Evolutionary conservation across 2,797 vertebrate species (phyloP).

Genomic region (Eospalax fontanierii): DNA sequence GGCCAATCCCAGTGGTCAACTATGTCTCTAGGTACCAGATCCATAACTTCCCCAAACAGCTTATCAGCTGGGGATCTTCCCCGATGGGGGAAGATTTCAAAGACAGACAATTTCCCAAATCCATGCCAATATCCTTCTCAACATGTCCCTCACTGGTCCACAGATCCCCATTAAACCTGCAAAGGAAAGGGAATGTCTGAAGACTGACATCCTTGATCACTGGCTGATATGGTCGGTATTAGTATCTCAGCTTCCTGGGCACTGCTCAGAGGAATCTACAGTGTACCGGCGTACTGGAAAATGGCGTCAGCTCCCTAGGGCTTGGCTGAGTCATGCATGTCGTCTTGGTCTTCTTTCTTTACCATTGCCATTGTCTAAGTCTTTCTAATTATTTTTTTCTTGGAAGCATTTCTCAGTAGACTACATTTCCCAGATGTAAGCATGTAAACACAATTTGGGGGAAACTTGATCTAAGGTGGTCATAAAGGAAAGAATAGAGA

Average conservation of each 20-base stretch:
- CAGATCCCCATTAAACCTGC: neutral
- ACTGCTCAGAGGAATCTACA: accelerated
- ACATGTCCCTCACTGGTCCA: no score
- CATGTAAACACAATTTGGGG: neutral
- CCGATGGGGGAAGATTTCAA: neutral
- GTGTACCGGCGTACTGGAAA: neutral
- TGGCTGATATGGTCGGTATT: neutral
- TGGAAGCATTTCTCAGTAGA: neutral
- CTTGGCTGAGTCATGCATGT: neutral
- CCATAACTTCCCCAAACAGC: neutral
- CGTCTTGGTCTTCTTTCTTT: neutral
- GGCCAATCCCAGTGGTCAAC: neutral
- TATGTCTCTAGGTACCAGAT: neutral
- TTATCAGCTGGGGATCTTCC: neutral
- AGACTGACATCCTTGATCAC: neutral
- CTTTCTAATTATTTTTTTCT: neutral
- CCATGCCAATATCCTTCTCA: neutral
- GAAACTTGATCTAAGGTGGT: neutral
- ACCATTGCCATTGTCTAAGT: neutral
- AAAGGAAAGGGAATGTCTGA: neutral
- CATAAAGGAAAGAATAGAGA: neutral
- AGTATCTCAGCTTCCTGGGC: neutral
- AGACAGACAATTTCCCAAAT: neutral
- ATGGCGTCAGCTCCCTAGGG: neutral
- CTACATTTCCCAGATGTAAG: neutral